Percentiles rank a stretch among this genome's conserved stretches.
Evolutionary conservation across 2,113 vertebrate species (phyloP).

Genomic region (Nerophis ophidion): DNA sequence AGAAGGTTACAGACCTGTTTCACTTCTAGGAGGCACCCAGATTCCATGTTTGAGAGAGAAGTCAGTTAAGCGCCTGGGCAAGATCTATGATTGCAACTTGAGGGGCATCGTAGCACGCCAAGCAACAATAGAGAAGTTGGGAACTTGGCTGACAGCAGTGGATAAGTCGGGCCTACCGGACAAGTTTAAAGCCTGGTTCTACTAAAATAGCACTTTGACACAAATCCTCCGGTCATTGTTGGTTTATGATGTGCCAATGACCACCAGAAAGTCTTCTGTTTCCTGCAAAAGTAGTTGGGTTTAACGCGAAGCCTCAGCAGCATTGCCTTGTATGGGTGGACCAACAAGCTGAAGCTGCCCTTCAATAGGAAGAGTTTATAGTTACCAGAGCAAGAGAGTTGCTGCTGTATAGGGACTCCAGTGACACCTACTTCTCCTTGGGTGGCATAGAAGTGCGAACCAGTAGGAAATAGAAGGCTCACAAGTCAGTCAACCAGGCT

Average conservation of each 20-base stretch:
- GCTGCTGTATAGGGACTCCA: not conserved
- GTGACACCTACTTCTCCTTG: not conserved
- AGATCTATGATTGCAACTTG: no score
- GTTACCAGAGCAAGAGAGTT: not conserved
- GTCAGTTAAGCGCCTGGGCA: no score
- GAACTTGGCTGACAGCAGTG: no score
- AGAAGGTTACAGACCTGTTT: conserved; percentile 1
- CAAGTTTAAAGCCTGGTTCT: not conserved
- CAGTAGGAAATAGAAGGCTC: conserved; percentile 1
- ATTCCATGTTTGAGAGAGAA: not conserved
- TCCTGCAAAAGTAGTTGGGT: not conserved
- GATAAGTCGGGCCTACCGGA: no score
- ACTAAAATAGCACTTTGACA: not conserved
- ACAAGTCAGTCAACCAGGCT: not conserved
- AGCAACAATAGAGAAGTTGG: no score
- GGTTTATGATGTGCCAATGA: not conserved
- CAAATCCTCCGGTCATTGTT: not conserved
- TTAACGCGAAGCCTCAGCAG: not conserved
- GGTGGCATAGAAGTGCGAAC: not conserved
- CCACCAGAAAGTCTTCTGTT: not conserved
- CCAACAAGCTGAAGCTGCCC: no score
- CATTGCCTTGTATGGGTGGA: not conserved
- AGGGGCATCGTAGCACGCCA: no score
- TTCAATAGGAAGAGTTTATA: not conserved
- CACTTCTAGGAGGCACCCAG: not conserved